phyloP scores from a whole-genome alignment of 2,797 vertebrate genomes.

The Delichon dasypus region DNA sequence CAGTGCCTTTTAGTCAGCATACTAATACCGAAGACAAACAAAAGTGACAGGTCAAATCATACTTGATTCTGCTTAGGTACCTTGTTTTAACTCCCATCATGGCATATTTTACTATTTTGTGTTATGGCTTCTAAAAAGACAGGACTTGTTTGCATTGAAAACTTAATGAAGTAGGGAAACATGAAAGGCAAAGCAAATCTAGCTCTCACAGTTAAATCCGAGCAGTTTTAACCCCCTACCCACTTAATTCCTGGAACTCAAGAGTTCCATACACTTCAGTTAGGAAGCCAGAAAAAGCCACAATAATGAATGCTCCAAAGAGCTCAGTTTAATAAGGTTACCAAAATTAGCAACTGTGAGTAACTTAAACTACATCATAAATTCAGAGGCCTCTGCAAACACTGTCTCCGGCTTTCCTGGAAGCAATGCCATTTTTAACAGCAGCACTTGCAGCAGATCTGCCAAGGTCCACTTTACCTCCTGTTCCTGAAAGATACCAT shows the following conservation, averaged over 20 bases:
- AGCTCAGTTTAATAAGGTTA: background rate
- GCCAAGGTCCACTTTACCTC: background rate
- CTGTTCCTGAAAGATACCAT: background rate
- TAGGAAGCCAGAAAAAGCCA: background rate
- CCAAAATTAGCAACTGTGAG: background rate
- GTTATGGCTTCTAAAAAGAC: background rate
- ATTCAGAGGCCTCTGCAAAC: background rate
- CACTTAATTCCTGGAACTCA: background rate
- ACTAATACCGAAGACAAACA: background rate
- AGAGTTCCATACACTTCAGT: background rate
- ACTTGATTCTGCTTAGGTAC: background rate
- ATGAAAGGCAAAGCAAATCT: fast-evolving
- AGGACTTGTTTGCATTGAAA: background rate
- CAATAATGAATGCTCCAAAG: background rate
- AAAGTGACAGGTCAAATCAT: background rate
- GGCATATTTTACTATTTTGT: background rate
- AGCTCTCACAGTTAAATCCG: background rate
- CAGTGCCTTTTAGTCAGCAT: background rate
- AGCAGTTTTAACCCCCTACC: background rate
- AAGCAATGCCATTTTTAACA: background rate
- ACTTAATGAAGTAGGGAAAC: background rate
- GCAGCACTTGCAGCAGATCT: background rate
- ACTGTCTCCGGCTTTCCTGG: background rate
- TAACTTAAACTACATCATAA: background rate
- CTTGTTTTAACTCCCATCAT: background rate